Percentiles rank a stretch among this genome's conserved stretches.
phyloP scores from a whole-genome alignment of 1,140 invertebrate genomes.

The Drosophila tristis region DNA sequence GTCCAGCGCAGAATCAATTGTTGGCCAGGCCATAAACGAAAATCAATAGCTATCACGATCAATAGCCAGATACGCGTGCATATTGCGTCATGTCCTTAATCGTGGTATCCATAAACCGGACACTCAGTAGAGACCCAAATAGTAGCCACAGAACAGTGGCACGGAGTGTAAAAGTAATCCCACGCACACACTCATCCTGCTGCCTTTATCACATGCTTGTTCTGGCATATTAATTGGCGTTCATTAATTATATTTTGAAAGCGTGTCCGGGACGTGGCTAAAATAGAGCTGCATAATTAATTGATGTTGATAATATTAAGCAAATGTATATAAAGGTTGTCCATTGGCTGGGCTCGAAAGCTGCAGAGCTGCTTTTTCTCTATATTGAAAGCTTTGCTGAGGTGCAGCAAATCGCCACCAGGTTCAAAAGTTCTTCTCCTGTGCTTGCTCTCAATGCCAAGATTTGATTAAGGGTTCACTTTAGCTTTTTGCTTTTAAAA shows the following conservation, averaged over 20 bases:
- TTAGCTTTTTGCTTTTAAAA: too few species aligned
- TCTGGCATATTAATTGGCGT: constrained; percentile 67
- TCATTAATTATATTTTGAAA: constrained; percentile 71
- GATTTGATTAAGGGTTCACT: too few species aligned
- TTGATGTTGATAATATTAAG: constrained; percentile 45
- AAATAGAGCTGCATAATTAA: constrained; percentile 64
- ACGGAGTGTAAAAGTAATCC: constrained; percentile 8
- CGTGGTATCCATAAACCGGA: constrained; percentile 3
- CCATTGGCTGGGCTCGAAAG: constrained; percentile 3
- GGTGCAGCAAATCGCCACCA: too few species aligned
- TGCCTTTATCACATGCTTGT: constrained; percentile 26
- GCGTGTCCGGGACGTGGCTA: constrained; percentile 43
- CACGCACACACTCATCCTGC: background rate
- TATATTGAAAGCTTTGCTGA: too few species aligned
- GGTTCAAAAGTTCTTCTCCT: too few species aligned
- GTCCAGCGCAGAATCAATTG: background rate
- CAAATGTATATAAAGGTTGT: constrained; percentile 23
- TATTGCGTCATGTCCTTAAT: constrained; percentile 33
- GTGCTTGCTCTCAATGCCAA: too few species aligned
- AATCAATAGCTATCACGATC: background rate
- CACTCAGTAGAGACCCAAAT: background rate
- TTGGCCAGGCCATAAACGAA: background rate
- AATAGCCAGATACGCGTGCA: background rate
- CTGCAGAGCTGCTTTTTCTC: background rate
- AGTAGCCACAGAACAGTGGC: background rate